Conservation (phyloP, 2,888 invertebrate genomes). For the Pecten maximus region DNA sequence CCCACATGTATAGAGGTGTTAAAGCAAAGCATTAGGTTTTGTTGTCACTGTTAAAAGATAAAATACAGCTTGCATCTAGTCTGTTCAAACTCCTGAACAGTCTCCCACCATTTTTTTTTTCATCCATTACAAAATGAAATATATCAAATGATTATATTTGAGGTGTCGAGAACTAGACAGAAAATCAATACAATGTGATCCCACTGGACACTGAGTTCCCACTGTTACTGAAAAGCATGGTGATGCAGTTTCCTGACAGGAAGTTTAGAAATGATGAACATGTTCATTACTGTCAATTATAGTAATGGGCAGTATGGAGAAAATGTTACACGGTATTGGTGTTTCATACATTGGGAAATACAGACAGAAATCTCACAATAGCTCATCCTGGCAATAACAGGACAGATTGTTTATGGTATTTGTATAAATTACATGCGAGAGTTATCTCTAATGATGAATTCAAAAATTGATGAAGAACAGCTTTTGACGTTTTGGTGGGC, state of each 20-base stretch:
- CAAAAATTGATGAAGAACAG: neutral
- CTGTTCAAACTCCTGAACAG: neutral
- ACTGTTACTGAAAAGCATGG: constrained; percentile 13
- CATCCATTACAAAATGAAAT: constrained; percentile 30
- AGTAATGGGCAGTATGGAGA: neutral
- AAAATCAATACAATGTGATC: neutral
- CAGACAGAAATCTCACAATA: neutral
- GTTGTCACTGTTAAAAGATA: neutral
- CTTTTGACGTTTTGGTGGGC: neutral
- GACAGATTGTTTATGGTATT: neutral
- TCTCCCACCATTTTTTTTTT: neutral
- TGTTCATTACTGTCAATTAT: neutral
- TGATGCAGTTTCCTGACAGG: neutral
- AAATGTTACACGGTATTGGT: neutral
- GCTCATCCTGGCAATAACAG: neutral
- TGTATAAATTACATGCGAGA: neutral
- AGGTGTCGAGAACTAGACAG: neutral
- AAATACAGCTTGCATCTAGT: neutral
- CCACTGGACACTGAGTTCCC: neutral
- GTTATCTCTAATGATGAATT: neutral
- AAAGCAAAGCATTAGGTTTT: neutral
- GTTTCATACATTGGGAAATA: neutral
- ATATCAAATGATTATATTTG: neutral
- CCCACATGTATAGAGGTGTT: neutral
- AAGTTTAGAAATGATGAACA: neutral